phyloP scores from a whole-genome alignment of 2,888 invertebrate species.

The Cryptocheilus praepositus region DNA sequence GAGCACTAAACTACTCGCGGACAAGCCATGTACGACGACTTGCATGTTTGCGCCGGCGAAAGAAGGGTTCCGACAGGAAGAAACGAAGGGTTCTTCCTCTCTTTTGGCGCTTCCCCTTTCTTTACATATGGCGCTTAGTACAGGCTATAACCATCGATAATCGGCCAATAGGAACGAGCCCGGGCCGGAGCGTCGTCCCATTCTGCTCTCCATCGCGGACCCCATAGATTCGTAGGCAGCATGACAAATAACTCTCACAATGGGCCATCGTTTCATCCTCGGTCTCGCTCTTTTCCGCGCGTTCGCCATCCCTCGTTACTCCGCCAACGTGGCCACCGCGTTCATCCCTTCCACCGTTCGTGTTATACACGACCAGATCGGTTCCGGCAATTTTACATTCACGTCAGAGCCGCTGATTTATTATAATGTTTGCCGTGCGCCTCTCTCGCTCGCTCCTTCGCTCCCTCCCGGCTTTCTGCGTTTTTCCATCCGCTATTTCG shows the following conservation, averaged over 20 bases:
- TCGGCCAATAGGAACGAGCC: conserved; percentile 63
- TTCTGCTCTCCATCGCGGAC: conserved; percentile 48
- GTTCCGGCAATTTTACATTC: conserved; percentile 73
- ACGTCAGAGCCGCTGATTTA: conserved; percentile 67
- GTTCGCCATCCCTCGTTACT: conserved; percentile 14
- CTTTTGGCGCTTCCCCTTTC: conserved; percentile 29
- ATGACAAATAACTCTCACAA: conserved; percentile 74
- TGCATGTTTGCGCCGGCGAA: too few species aligned
- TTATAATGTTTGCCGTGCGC: conserved; percentile 66
- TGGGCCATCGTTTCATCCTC: conserved; percentile 61
- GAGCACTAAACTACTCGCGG: too few species aligned
- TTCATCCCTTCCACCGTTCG: conserved; percentile 50
- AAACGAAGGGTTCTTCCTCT: conserved; percentile 20
- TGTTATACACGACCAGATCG: conserved; percentile 71
- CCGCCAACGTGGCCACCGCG: conserved; percentile 23
- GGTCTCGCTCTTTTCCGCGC: conserved; percentile 31
- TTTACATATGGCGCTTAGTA: conserved; percentile 60
- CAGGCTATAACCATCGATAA: conserved; percentile 69
- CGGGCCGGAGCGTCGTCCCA: conserved; percentile 49
- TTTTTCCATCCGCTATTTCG: background rate
- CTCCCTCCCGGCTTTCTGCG: background rate
- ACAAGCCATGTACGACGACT: too few species aligned
- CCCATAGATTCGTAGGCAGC: conserved; percentile 66
- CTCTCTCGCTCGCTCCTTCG: conserved; percentile 5
- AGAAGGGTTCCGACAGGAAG: background rate